Evolutionary conservation across 1,140 invertebrate genomes (phyloP).

Genomic region (Drosophila hydei): DNA sequence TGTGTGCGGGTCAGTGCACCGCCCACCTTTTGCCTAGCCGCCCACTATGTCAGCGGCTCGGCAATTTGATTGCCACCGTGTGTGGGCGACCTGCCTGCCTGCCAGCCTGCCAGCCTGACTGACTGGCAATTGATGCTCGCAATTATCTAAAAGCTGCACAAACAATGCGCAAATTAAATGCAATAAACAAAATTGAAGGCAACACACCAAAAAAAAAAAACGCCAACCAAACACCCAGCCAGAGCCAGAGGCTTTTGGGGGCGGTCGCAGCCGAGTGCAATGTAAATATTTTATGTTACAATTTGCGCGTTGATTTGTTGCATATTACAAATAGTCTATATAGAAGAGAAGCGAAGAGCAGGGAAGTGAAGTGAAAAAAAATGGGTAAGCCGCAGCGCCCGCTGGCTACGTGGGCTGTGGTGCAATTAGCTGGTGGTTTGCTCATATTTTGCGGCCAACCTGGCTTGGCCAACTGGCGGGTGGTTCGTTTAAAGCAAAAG

Average conservation of each 20-base stretch:
- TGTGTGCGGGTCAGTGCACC: slow-evolving; percentile 24
- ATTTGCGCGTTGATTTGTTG: slow-evolving; percentile 79
- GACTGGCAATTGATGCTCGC: slow-evolving; percentile 69
- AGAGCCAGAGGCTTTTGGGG: background rate
- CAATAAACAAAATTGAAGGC: slow-evolving; percentile 64
- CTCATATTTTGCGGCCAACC: slow-evolving; percentile 59
- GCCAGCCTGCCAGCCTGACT: slow-evolving; percentile 14
- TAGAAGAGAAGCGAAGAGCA: no score
- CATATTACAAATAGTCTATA: slow-evolving; percentile 57
- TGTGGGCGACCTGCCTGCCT: slow-evolving; percentile 38
- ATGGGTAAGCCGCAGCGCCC: slow-evolving; percentile 37
- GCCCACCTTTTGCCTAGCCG: slow-evolving; percentile 28
- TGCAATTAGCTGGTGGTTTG: slow-evolving; percentile 65
- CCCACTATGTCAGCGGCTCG: slow-evolving; percentile 51
- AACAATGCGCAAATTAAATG: slow-evolving; percentile 79
- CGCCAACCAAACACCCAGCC: background rate
- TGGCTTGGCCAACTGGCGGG: slow-evolving; percentile 32
- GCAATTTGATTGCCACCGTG: slow-evolving; percentile 73
- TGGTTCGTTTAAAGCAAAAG: slow-evolving; percentile 29
- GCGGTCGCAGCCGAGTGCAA: slow-evolving; percentile 20
- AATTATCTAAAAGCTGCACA: slow-evolving; percentile 75
- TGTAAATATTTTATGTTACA: slow-evolving; percentile 80
- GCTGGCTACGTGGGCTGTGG: slow-evolving; percentile 71
- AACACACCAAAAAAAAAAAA: no score
- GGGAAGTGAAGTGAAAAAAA: slow-evolving; percentile 9